Conservation (phyloP, 1,140 invertebrate genomes). For the Aphaenogaster rudis region DNA sequence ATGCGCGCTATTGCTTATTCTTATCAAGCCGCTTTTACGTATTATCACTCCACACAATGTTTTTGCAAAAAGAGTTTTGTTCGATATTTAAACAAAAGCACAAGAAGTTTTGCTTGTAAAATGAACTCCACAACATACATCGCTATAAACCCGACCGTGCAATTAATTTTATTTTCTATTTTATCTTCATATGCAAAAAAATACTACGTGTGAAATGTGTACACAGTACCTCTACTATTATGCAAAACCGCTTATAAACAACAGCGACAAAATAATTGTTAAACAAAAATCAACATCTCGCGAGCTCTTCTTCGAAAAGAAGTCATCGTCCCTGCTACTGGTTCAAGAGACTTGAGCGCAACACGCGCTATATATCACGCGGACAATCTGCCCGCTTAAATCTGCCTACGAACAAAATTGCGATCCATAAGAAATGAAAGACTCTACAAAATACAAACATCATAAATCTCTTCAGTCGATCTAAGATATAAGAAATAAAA, state of each 20-base stretch:
- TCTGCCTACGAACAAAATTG: conserved; percentile 18
- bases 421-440: conserved; percentile 1
- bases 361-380: conserved; percentile 24
- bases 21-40: conserved; percentile 9
- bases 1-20: not conserved
- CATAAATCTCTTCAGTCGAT: conserved; percentile 33
- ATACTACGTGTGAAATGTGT: not conserved
- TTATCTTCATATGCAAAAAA: not conserved
- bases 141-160: too few relatives aligned
- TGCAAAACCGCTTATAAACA: not conserved
- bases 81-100: not conserved
- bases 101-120: not conserved
- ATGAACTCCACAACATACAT: not conserved
- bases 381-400: conserved; percentile 36
- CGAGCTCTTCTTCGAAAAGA: too few relatives aligned
- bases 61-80: not conserved
- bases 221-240: not conserved
- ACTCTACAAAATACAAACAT: conserved; percentile 30
- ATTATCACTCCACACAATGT: not conserved
- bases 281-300: not conserved
- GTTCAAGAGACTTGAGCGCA: too few relatives aligned
- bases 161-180: not conserved
- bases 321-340: too few relatives aligned
- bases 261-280: not conserved
- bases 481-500: not conserved